phyloP scores from a whole-genome alignment of 2,113 vertebrate genomes.

The Zosterops pallidus region DNA sequence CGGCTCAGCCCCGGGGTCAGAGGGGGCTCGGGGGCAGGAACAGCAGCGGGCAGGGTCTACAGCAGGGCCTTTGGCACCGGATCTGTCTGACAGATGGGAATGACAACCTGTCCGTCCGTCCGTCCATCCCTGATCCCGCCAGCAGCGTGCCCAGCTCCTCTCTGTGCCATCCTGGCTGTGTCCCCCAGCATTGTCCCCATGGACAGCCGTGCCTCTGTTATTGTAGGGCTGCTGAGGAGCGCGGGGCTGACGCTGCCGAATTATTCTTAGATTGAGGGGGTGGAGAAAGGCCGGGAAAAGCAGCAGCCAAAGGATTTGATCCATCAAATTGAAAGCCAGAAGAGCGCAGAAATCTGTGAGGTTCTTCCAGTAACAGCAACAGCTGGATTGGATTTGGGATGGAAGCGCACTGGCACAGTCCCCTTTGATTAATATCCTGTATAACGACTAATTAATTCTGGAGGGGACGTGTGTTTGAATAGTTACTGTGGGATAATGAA shows the following conservation, averaged over 20 bases:
- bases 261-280: constrained; percentile 60
- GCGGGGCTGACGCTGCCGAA: constrained; percentile 21
- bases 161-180: accelerated
- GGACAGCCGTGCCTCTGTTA: background rate
- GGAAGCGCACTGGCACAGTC: background rate
- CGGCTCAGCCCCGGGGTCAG: background rate
- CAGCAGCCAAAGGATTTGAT: constrained; percentile 26
- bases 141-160: background rate
- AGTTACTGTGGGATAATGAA: constrained; percentile 13
- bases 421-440: constrained; percentile 37
- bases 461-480: background rate
- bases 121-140: background rate
- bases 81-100: background rate
- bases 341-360: background rate
- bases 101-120: background rate
- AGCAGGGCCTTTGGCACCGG: background rate
- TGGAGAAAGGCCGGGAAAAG: constrained; percentile 40
- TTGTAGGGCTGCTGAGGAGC: background rate
- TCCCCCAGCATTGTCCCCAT: accelerated
- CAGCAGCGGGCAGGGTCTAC: background rate
- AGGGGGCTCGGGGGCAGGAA: background rate
- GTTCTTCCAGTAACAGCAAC: constrained; percentile 1
- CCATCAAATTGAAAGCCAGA: constrained; percentile 20
- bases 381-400: background rate
- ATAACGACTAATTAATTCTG: constrained; percentile 48